Evolutionary conservation across 1,140 invertebrate genomes (phyloP).

Genomic region (Lycorma delicatula): DNA sequence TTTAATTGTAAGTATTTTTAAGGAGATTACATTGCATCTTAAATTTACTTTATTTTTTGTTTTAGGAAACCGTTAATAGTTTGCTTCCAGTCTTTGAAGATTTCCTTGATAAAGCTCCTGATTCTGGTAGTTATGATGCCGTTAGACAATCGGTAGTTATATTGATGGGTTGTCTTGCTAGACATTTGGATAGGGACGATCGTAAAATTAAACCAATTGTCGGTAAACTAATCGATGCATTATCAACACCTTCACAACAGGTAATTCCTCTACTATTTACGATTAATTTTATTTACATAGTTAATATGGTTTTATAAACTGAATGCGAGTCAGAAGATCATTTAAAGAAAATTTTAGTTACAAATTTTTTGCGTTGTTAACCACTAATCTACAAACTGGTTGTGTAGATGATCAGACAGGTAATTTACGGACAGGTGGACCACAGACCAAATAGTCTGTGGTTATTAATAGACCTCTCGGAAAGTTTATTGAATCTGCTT

Average conservation of each 20-base stretch:
- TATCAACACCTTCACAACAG: conserved; percentile 94
- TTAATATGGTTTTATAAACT: no score
- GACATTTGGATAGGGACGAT: conserved; percentile 88
- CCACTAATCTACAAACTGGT: no score
- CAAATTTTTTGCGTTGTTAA: no score
- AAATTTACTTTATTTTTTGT: conserved; percentile 11
- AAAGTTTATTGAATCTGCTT: no score
- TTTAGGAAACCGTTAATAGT: conserved; percentile 52
- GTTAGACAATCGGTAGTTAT: conserved; percentile 93
- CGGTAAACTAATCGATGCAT: conserved; percentile 75
- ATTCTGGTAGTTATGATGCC: conserved; percentile 83
- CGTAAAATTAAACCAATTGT: conserved; percentile 86
- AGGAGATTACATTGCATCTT: not conserved
- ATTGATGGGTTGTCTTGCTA: conserved; percentile 90
- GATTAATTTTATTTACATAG: no score
- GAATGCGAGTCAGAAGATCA: no score
- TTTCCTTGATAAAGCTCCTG: conserved; percentile 82
- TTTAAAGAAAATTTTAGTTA: no score
- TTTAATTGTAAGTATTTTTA: not conserved
- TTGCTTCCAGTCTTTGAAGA: conserved; percentile 83
- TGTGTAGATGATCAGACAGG: no score
- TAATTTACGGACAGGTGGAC: no score
- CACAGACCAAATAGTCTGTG: no score
- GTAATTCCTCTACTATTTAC: no score
- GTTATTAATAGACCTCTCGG: no score